phyloP scores from a whole-genome alignment of 2,888 invertebrate species.

The Hypomecis punctinalis region DNA sequence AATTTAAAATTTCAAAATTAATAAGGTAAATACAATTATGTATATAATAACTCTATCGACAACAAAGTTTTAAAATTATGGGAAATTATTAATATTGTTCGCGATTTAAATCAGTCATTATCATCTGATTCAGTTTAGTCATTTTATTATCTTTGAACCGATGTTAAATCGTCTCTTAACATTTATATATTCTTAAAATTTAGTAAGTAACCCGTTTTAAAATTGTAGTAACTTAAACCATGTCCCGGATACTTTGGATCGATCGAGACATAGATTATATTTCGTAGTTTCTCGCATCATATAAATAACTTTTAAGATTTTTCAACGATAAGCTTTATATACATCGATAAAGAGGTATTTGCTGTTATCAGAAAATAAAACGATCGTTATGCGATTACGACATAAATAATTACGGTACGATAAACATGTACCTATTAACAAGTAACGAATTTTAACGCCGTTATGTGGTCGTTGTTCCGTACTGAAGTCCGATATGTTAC shows the following conservation, averaged over 20 bases:
- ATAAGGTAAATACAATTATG: no score
- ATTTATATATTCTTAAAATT: background rate
- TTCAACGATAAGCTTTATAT: slow-evolving; percentile 7
- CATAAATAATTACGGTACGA: background rate
- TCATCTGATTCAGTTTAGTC: no score
- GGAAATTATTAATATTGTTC: no score
- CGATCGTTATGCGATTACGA: background rate
- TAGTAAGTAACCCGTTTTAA: no score
- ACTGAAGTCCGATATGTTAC: no score
- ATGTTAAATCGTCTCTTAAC: no score
- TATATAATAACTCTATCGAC: no score
- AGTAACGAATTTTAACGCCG: slow-evolving; percentile 2
- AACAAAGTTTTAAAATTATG: no score
- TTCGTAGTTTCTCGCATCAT: background rate
- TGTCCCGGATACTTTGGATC: background rate
- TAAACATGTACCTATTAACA: slow-evolving; percentile 1
- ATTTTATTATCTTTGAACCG: no score
- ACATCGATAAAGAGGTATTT: slow-evolving; percentile 1
- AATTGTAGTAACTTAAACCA: no score
- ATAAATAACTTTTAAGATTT: background rate
- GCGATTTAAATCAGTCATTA: no score
- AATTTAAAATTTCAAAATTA: no score
- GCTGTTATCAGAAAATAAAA: slow-evolving; percentile 7
- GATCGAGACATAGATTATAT: background rate
- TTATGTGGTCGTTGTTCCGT: background rate